Percentiles rank a stretch among this genome's conserved stretches.
Conservation (phyloP, 2,113 vertebrate genomes). For the Echinops telfairi region DNA sequence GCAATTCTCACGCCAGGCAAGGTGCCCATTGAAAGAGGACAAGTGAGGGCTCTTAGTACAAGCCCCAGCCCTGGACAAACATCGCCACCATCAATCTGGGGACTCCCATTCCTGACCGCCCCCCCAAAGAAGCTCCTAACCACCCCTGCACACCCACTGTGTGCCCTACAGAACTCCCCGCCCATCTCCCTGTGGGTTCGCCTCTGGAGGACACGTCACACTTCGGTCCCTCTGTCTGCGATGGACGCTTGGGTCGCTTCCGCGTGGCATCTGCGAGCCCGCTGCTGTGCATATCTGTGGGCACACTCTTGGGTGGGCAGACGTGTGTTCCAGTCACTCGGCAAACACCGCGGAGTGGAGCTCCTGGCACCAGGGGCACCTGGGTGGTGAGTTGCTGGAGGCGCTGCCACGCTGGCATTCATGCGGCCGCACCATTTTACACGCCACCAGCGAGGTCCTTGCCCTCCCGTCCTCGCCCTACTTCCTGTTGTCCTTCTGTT, state of each 20-base stretch:
- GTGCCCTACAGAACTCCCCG: accelerated
- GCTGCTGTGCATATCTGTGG: accelerated
- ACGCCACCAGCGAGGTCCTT: accelerated
- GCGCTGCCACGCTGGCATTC: too few species aligned
- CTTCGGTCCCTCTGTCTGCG: too few species aligned
- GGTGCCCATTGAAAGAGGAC: not conserved
- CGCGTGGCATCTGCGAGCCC: not conserved
- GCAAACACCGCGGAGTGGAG: not conserved
- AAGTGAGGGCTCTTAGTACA: not conserved
- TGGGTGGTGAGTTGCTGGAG: not conserved
- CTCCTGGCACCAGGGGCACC: not conserved
- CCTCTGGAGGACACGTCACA: not conserved
- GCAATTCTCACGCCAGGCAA: not conserved
- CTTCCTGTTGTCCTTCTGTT: not conserved
- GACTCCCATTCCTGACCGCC: not conserved
- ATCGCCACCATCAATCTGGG: not conserved
- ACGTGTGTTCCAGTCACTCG: not conserved
- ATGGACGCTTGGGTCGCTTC: not conserved
- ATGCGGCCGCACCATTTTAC: accelerated
- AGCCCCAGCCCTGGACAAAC: not conserved
- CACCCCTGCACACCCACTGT: not conserved
- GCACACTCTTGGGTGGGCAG: not conserved
- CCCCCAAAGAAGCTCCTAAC: not conserved
- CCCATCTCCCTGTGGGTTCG: not conserved
- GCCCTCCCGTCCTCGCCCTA: not conserved